These are phyloP conservation scores for Muntiacus reevesi DNA, from an alignment of 2,113 vertebrate species.

Conservation along the genomic window DNA sequence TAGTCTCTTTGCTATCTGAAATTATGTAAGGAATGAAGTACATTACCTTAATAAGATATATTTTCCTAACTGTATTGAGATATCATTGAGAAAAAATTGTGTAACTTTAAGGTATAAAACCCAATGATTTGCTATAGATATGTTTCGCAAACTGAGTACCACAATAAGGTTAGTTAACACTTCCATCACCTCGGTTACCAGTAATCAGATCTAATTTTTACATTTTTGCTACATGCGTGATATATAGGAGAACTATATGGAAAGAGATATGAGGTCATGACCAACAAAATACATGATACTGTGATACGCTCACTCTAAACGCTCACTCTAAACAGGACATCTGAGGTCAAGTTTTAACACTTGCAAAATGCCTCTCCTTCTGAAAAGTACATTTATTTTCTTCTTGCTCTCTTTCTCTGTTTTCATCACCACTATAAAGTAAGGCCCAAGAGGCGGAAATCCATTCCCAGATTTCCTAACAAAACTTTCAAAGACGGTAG, in stretches of 20 bases:
- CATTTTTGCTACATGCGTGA: not conserved
- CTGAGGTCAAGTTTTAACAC: not conserved
- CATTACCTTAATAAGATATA: not conserved
- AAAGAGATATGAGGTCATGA: not conserved
- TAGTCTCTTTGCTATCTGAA: not conserved
- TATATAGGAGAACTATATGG: not conserved
- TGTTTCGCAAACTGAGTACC: not conserved
- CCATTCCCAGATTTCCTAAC: not conserved
- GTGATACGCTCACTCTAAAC: not conserved
- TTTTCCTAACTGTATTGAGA: not conserved
- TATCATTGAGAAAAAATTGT: not conserved
- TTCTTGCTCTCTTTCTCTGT: constrained; percentile 1
- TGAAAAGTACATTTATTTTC: constrained; percentile 40
- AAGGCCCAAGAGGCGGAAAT: constrained; percentile 17
- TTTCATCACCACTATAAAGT: constrained; percentile 41
- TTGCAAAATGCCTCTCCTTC: not conserved
- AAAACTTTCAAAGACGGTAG: constrained; percentile 55
- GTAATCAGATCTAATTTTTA: not conserved
- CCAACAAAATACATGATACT: not conserved
- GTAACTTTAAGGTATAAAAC: not conserved
- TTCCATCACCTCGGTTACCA: not conserved
- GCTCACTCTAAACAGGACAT: not conserved
- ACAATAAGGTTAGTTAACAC: not conserved
- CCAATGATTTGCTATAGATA: not conserved
- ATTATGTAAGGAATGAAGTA: not conserved